These are phyloP conservation scores for Torymus auratus DNA, from an alignment of 2,888 invertebrate species.

Conservation along the genomic window DNA sequence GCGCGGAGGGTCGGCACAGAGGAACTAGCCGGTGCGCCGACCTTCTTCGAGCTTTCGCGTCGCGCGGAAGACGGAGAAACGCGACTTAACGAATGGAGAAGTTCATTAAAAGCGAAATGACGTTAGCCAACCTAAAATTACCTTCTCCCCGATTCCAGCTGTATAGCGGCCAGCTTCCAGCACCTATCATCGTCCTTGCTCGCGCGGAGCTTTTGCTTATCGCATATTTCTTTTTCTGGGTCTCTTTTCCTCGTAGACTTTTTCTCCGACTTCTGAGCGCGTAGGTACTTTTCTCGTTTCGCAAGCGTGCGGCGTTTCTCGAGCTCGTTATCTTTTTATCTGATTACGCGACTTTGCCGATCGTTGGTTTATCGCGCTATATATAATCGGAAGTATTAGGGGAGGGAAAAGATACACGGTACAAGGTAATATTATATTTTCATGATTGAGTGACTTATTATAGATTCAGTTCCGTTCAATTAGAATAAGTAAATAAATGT, in stretches of 20 bases:
- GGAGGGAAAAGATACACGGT: no score
- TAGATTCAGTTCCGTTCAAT: no score
- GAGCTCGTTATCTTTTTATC: slow-evolving; percentile 37
- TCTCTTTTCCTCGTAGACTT: slow-evolving; percentile 19
- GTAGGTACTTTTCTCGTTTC: slow-evolving; percentile 4
- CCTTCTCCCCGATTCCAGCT: slow-evolving; percentile 67
- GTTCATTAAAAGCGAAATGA: slow-evolving; percentile 76
- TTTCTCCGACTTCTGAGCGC: slow-evolving; percentile 17
- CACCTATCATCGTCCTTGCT: slow-evolving; percentile 51
- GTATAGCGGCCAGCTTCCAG: slow-evolving; percentile 58
- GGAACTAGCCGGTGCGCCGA: slow-evolving; percentile 26
- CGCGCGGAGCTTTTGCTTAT: slow-evolving; percentile 38
- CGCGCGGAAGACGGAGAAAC: slow-evolving; percentile 71
- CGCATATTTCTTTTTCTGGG: slow-evolving; percentile 24
- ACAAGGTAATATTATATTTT: no score
- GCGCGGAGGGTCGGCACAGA: slow-evolving; percentile 34
- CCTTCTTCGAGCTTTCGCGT: slow-evolving; percentile 49
- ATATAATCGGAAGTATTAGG: background rate
- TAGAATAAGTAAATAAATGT: no score
- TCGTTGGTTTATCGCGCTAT: background rate
- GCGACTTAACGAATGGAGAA: slow-evolving; percentile 75
- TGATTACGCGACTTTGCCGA: slow-evolving; percentile 2
- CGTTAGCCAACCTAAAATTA: slow-evolving; percentile 76
- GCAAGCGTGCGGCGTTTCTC: slow-evolving; percentile 12
- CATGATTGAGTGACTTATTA: no score